A percentile compares a stretch with the other conserved stretches of the same genome.
Conservation (phyloP, 1,140 invertebrate genomes). For the Triops longicaudatus region DNA sequence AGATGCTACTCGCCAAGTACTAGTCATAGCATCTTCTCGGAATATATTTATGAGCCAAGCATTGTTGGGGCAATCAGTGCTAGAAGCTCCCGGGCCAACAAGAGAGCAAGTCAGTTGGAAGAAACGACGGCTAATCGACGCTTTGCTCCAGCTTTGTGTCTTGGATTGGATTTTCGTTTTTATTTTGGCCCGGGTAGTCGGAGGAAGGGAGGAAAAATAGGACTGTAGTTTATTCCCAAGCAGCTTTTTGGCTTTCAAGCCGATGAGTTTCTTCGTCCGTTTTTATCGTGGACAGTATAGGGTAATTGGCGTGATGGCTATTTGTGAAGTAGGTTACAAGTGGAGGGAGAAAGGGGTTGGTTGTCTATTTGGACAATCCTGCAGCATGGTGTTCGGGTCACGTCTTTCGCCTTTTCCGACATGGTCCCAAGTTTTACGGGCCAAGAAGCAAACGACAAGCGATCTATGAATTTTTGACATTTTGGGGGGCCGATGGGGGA, state of each 20-base stretch:
- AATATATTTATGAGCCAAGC: constrained; percentile 16
- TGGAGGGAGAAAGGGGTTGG: background rate
- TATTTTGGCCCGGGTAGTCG: too few relatives aligned
- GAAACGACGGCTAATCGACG: constrained; percentile 10
- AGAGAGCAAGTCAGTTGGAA: constrained; percentile 5
- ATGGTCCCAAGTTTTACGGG: background rate
- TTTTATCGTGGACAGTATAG: background rate
- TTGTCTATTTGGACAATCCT: background rate
- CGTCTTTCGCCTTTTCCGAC: background rate
- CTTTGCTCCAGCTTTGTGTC: constrained; percentile 11
- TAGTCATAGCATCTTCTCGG: constrained; percentile 19
- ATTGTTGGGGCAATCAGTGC: constrained; percentile 10
- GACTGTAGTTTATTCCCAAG: background rate
- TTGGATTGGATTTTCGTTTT: background rate
- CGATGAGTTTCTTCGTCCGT: background rate
- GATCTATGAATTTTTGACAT: background rate
- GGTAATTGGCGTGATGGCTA: constrained; percentile 11
- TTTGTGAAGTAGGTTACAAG: background rate
- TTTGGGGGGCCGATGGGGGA: background rate
- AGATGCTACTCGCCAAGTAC: constrained; percentile 13
- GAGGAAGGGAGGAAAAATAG: too few relatives aligned
- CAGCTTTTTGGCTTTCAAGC: constrained; percentile 11
- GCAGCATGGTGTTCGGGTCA: background rate
- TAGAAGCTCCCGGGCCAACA: background rate
- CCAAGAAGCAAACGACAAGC: background rate